phyloP scores from a whole-genome alignment of 2,888 invertebrate species.

The Drepana falcataria region DNA sequence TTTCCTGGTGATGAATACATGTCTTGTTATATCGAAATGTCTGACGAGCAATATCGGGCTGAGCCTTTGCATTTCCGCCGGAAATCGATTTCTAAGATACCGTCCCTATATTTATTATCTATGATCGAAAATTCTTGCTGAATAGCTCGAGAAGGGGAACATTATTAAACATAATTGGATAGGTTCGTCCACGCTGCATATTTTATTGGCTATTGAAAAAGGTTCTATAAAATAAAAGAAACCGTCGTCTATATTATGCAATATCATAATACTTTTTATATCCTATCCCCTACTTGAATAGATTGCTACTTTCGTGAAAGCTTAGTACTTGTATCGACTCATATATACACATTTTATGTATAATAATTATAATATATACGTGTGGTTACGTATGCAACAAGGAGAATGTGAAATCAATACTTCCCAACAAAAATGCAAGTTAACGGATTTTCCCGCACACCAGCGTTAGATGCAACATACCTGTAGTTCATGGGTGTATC shows the following conservation, averaged over 20 bases:
- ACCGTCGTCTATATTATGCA: too few relatives aligned
- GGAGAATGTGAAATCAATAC: not conserved
- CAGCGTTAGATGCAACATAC: not conserved
- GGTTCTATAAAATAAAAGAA: not conserved
- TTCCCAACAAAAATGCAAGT: not conserved
- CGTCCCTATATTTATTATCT: conserved; percentile 39
- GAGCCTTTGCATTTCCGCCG: conserved; percentile 40
- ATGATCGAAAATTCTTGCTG: conserved; percentile 26
- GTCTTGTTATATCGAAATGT: conserved; percentile 13
- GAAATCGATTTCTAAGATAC: conserved; percentile 46
- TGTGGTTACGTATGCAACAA: not conserved
- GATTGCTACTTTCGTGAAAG: too few relatives aligned
- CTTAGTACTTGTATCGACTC: too few relatives aligned
- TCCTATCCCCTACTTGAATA: too few relatives aligned
- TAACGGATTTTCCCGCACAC: conserved; percentile 7
- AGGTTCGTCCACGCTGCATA: not conserved
- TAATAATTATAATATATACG: too few relatives aligned
- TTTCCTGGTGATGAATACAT: not conserved
- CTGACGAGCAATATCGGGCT: conserved; percentile 35
- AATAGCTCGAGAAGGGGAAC: conserved; percentile 27
- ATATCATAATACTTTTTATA: too few relatives aligned
- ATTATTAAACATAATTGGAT: conserved; percentile 9
- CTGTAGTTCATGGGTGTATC: conserved; percentile 9
- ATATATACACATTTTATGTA: too few relatives aligned
- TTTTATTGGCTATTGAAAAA: not conserved